A percentile compares a stretch with the other conserved stretches of the same genome.
Evolutionary conservation across 2,113 vertebrate species (phyloP).

Genomic region (Hypocryptadius cinnamomeus): DNA sequence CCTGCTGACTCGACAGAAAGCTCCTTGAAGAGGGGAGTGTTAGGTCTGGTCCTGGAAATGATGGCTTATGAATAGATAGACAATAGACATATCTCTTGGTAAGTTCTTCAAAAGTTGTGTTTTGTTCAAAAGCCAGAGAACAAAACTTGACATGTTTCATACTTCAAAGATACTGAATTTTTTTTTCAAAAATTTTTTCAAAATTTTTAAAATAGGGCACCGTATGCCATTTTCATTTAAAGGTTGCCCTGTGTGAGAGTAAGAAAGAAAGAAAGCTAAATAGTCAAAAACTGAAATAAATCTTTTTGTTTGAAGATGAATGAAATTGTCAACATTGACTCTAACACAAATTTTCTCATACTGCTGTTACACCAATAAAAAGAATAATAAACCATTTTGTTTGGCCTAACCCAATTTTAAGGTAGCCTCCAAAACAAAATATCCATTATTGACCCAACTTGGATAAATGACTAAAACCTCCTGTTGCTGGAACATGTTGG

Average conservation of each 20-base stretch:
- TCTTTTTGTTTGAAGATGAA: not conserved
- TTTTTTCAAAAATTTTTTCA: not conserved
- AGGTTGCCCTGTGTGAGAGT: not conserved
- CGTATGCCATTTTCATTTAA: not conserved
- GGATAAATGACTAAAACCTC: not conserved
- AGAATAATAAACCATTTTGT: not conserved
- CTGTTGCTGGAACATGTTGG: not conserved
- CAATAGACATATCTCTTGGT: not conserved
- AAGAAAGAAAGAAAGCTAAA: not conserved
- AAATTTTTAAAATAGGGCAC: too few relatives aligned
- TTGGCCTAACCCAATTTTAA: not conserved
- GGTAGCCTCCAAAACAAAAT: not conserved
- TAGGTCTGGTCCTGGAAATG: not conserved
- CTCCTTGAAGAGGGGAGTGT: not conserved
- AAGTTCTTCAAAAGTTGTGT: not conserved
- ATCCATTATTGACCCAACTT: not conserved
- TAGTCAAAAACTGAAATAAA: not conserved
- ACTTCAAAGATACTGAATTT: not conserved
- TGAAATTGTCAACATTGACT: not conserved
- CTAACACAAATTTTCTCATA: not conserved
- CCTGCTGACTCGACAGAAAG: not conserved
- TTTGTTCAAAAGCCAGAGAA: not conserved
- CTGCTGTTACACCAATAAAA: not conserved
- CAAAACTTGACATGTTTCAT: not conserved
- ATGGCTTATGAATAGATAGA: not conserved